Evolutionary conservation across 2,888 invertebrate genomes (phyloP).

Genomic region (Diadromus collaris): DNA sequence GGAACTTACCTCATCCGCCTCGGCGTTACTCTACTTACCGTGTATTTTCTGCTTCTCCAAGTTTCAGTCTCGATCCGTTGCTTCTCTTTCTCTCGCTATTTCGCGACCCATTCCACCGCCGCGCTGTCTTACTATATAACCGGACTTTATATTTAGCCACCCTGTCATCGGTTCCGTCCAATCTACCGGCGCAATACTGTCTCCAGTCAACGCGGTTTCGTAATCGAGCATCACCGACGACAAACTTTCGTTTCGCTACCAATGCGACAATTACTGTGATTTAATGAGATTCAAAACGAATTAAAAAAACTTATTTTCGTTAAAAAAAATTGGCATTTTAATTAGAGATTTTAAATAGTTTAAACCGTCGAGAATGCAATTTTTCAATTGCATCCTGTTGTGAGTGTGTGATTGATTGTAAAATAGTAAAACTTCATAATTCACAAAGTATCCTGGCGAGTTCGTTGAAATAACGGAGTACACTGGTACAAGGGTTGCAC

Average conservation of each 20-base stretch:
- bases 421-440: not conserved
- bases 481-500: too few relatives aligned
- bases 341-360: not conserved
- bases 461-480: not conserved
- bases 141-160: conserved; percentile 70
- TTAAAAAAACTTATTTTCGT: not conserved
- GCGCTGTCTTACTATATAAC: conserved; percentile 28
- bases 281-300: not conserved
- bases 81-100: conserved; percentile 15
- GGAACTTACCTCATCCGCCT: conserved; percentile 49
- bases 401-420: not conserved
- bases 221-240: conserved; percentile 40
- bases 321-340: not conserved
- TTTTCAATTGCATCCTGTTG: not conserved
- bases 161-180: conserved; percentile 66
- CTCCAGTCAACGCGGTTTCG: conserved; percentile 56
- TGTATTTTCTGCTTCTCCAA: conserved; percentile 28
- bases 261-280: not conserved
- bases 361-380: not conserved
- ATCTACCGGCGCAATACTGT: conserved; percentile 59
- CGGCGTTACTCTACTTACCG: conserved; percentile 49
- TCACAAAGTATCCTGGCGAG: not conserved
- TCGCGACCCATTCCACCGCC: conserved; percentile 37
- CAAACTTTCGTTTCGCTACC: conserved; percentile 1
- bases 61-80: conserved; percentile 31